Evolutionary conservation across 2,113 vertebrate genomes (phyloP).

Genomic region (Eptesicus fuscus): DNA sequence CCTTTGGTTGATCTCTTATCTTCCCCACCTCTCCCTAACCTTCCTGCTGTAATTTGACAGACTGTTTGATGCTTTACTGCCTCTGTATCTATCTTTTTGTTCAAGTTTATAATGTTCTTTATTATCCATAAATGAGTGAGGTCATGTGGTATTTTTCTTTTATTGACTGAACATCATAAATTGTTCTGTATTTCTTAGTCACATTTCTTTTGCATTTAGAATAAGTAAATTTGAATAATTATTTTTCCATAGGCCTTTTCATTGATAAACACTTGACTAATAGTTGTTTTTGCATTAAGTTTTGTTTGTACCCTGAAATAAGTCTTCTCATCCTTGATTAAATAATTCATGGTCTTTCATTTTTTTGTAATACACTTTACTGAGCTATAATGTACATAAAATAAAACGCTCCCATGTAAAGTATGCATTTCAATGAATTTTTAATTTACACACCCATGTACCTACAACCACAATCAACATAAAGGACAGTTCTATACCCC

Average conservation of each 20-base stretch:
- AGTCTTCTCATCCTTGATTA: background rate
- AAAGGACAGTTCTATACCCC: background rate
- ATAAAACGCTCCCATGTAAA: background rate
- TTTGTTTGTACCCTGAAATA: background rate
- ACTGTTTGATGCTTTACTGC: too few species aligned
- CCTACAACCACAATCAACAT: background rate
- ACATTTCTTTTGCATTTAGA: background rate
- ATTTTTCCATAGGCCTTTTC: background rate
- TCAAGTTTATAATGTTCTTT: too few species aligned
- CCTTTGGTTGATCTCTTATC: too few species aligned
- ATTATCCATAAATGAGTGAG: too few species aligned
- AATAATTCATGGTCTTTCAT: background rate
- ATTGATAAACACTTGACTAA: background rate
- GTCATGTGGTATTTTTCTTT: too few species aligned
- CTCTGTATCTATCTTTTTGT: too few species aligned
- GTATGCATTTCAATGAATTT: background rate
- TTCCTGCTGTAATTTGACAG: too few species aligned
- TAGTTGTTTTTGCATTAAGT: background rate
- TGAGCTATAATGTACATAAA: background rate
- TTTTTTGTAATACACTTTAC: background rate
- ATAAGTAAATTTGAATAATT: constrained; percentile 3
- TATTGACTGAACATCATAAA: background rate
- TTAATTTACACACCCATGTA: background rate
- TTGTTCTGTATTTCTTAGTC: background rate
- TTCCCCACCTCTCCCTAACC: too few species aligned